Conservation (phyloP, 2,113 vertebrate species). For the Leptobrachium ailaonicum region DNA sequence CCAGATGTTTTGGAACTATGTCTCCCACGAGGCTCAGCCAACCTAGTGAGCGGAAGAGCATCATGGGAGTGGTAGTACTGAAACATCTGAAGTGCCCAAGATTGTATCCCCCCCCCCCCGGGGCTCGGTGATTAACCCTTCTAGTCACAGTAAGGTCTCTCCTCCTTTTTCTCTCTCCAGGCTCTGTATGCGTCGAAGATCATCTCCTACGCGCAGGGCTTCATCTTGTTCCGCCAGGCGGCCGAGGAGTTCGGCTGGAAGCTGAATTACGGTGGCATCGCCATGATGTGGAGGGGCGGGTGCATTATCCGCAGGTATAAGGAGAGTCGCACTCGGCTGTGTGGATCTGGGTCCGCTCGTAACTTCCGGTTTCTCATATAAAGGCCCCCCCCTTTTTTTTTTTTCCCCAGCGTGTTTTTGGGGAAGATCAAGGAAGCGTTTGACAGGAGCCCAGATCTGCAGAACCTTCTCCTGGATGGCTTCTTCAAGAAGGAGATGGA, state of each 20-base stretch:
- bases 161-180: conserved; percentile 56
- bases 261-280: conserved; percentile 92
- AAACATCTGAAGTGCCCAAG: no score
- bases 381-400: neutral
- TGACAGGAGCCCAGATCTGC: conserved; percentile 79
- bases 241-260: conserved; percentile 91
- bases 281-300: conserved; percentile 97
- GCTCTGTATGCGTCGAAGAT: conserved; percentile 97
- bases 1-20: no score
- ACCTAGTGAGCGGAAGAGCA: no score
- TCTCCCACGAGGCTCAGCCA: no score
- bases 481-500: conserved; percentile 89
- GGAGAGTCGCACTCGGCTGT: no score
- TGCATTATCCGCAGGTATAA: conserved; percentile 94
- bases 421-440: conserved; percentile 97
- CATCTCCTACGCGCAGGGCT: conserved; percentile 95
- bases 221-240: conserved; percentile 93
- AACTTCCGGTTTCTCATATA: no score
- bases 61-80: no score
- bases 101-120: no score
- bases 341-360: neutral
- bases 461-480: conserved; percentile 85
- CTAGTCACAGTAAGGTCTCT: no score
- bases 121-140: no score
- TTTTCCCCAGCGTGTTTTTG: conserved; percentile 81